Conservation (phyloP, 2,113 vertebrate genomes). For the Nasalis larvatus region DNA sequence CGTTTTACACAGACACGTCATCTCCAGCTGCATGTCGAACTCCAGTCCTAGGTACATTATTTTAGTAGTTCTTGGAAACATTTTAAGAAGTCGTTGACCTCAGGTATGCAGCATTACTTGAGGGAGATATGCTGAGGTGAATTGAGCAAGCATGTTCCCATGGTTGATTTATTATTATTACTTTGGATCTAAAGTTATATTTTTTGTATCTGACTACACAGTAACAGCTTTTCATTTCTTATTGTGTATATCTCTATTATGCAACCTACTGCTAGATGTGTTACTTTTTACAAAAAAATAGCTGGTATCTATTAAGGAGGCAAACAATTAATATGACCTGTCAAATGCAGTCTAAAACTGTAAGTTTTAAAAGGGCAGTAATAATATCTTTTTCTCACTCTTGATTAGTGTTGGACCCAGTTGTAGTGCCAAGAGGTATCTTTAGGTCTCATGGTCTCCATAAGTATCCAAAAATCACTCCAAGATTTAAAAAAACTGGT, state of each 20-base stretch:
- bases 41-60: slow-evolving; percentile 82
- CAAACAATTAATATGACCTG: background rate
- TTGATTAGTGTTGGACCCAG: background rate
- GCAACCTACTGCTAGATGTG: background rate
- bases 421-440: background rate
- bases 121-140: background rate
- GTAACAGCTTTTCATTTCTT: background rate
- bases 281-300: background rate
- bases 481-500: background rate
- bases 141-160: background rate
- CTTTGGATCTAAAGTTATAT: background rate
- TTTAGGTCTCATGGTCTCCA: background rate
- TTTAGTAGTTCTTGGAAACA: background rate
- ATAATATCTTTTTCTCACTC: background rate
- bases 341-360: background rate
- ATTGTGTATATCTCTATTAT: background rate
- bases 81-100: background rate
- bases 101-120: background rate
- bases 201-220: background rate
- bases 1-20: slow-evolving; percentile 88
- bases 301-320: background rate
- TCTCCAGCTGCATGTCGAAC: slow-evolving; percentile 83
- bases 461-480: background rate
- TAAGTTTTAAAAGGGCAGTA: background rate
- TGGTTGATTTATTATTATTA: background rate